Evolutionary conservation across 92 coral and sea anemone species (phyloP), one percentile per base, ranked within the genome.

Genomic region (Palythoa heliodiscus): DNA sequence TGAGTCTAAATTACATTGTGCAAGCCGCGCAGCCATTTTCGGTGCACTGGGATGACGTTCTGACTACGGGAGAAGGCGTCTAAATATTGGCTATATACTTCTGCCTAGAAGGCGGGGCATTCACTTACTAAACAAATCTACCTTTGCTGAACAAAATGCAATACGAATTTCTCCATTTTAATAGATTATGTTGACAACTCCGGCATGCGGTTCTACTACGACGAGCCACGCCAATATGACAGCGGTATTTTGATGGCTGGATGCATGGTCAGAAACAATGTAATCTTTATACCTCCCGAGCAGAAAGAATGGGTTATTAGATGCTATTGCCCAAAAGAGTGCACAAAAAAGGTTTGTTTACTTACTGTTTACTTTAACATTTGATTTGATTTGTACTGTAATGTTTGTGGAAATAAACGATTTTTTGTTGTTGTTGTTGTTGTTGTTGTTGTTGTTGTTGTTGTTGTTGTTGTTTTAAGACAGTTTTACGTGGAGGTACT

Each of bases 191-290:
- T 79, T 13, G 83, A 79, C 40, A 79, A 16, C 52, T 79, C 83
- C 16, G 83, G 83, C 40, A 61, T 79, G 83, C 39, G 83, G 35
- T 79, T 79, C 20, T 79, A 79, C 16, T 79, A 79, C 83, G 83
- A 57, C 20, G 40, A 23, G 48, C 83, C 83, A 39, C 83, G 83
- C 47, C 8, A 22, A 37, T 43, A 79, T n/a, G 83, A 79, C 14
- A 71, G 73, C 13, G 83, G 83, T 79, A 47, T 75, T 52, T 20
- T 75, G 61, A 75, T 75, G 79, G 79, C 79, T 10, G 79, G 79
- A 4, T 76, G 82, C 53, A 76, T 76, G 82, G 55, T 77, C 82
- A 77, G 17, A 4, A 37, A 57, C 54, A 55, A 69, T 6, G 29
- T 77, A 14, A 16, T 57, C 15, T 29, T 29, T 29, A 77, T 77